Evolutionary conservation across 2,888 invertebrate species (phyloP), one percentile per base, ranked within the genome.

Genomic region (Coenonympha arcania): DNA sequence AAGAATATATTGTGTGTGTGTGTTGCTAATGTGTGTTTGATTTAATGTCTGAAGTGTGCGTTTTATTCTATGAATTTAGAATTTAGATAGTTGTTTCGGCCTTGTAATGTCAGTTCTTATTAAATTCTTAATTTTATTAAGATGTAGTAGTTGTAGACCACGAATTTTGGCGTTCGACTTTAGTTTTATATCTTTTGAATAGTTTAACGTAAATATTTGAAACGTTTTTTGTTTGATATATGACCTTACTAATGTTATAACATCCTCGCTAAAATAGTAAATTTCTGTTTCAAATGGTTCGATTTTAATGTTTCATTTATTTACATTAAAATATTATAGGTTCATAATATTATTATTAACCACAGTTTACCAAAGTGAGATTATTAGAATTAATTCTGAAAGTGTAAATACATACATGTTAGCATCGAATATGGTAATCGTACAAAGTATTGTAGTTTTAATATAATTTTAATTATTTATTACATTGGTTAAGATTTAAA

Each of bases 311-410:
- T 19, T 30, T 28, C 15, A 42, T 41, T 39, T 50, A 53, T 44
- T 39, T 55, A 50, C 51, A 45, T 58, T 51, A 55, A 56, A 59
- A 48, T 52, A 39, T n/a, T n/a, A n/a, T 47, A 54, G 60, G 64
- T 79, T 76, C 77, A n/a, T n/a, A n/a, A n/a, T n/a, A n/a, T n/a
- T n/a, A n/a, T 71, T 73, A 79, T 78, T 81, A 83, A 87, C 87
- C 87, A 87, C 87, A 87, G 87, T 87, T 85, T 87, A 87, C 87
- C 87, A 87, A 87, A 87, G 87, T 87, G 87, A 87, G 87, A 87
- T 87, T 87, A 87, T 86, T 87, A 86, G 81, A 65, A 52, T 68
- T 75, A 69, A n/a, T 65, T 64, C 52, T 50, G 40, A 65, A 64
- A 55, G 60, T 61, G 52, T 81, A 79, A 60, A 63, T 61, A 61